A percentile compares a stretch with the other conserved stretches of the same genome.
Conservation (phyloP, 2,888 invertebrate species). For the Parnassius mnemosyne region DNA sequence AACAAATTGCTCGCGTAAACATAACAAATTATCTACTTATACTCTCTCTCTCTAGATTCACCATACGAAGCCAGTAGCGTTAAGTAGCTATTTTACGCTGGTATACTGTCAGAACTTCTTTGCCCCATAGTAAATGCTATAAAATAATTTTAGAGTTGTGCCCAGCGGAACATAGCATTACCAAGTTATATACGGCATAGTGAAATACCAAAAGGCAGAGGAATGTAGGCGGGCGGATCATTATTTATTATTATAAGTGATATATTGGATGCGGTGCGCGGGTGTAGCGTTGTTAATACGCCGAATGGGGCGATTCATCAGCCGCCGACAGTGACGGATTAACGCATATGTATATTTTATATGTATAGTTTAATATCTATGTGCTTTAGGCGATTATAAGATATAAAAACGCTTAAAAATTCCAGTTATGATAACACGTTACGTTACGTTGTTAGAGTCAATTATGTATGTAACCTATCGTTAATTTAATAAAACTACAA, state of each 20-base stretch:
- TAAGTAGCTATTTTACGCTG: too few species aligned
- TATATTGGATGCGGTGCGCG: conserved; percentile 24
- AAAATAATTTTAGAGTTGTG: neutral
- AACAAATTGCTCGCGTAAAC: too few species aligned
- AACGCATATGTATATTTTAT: conserved; percentile 32
- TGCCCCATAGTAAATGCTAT: neutral
- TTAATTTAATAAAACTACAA: too few species aligned
- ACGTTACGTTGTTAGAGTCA: too few species aligned
- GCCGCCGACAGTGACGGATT: conserved; percentile 64
- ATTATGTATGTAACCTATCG: too few species aligned
- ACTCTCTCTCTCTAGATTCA: too few species aligned
- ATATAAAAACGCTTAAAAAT: neutral
- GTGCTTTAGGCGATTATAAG: neutral
- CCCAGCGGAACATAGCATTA: neutral
- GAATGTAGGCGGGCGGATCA: conserved; percentile 12
- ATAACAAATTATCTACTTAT: too few species aligned
- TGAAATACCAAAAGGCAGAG: neutral
- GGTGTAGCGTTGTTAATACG: conserved; percentile 29
- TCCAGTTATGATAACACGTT: too few species aligned
- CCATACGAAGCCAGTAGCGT: too few species aligned
- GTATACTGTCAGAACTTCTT: too few species aligned
- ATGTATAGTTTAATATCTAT: neutral
- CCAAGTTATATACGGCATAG: neutral
- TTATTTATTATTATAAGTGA: conserved; percentile 13
- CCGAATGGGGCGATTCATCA: conserved; percentile 61